Evolutionary conservation across 37 sponge, comb jelly and placozoan genomes (phyloP).

Genomic region (Halisarca cf. caerulea): DNA sequence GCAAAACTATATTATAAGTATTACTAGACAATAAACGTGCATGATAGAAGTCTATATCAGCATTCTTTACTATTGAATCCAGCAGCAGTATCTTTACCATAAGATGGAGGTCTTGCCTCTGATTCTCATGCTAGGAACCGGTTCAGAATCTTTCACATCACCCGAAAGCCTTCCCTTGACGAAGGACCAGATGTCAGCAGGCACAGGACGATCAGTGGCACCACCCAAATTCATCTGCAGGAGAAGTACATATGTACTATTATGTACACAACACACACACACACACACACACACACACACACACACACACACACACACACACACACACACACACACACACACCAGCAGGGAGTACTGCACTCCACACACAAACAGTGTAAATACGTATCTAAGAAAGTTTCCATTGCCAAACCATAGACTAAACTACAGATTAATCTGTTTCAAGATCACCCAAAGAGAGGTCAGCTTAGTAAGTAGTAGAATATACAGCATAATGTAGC

Average conservation of each 20-base stretch:
- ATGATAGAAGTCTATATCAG: too few species aligned
- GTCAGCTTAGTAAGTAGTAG: too few species aligned
- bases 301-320: constrained; percentile 23
- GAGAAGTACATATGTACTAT: background rate
- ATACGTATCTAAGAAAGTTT: background rate
- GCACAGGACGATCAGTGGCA: constrained; percentile 69
- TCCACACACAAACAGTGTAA: background rate
- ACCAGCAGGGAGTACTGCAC: too few species aligned
- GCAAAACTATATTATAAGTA: background rate
- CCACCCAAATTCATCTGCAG: constrained; percentile 78
- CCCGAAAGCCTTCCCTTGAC: constrained; percentile 42
- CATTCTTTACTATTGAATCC: too few species aligned
- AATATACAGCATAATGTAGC: too few species aligned
- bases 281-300: background rate
- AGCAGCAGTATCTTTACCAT: background rate
- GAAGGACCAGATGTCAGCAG: constrained; percentile 65
- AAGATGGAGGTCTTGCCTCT: constrained; percentile 1
- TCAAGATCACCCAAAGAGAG: too few species aligned
- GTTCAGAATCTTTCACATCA: constrained; percentile 22
- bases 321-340: constrained; percentile 26
- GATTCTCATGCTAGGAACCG: background rate
- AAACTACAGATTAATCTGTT: too few species aligned
- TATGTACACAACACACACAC: too few species aligned
- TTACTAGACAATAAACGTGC: too few species aligned
- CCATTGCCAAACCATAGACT: too few species aligned